A percentile compares a stretch with the other conserved stretches of the same genome.
Conservation (phyloP, 2,797 vertebrate genomes). For the Nothura maculosa region DNA sequence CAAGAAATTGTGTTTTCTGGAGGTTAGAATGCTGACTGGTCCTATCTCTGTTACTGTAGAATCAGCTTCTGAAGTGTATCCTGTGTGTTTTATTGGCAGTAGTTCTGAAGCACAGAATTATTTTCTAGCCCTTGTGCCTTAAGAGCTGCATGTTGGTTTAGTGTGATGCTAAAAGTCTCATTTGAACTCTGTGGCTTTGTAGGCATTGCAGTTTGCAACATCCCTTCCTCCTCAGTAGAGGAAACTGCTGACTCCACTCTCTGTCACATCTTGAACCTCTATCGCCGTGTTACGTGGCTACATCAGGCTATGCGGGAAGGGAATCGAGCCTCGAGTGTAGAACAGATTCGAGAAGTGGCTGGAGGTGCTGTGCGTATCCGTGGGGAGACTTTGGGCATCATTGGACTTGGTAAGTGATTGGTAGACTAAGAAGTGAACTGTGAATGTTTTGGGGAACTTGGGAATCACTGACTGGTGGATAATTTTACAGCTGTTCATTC, state of each 20-base stretch:
- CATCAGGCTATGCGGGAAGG: slow-evolving; percentile 92
- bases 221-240: slow-evolving; percentile 91
- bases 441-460: slow-evolving; percentile 6
- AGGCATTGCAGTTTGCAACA: slow-evolving; percentile 93
- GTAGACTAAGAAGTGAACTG: not conserved
- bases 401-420: slow-evolving; percentile 86
- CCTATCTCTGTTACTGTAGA: not conserved
- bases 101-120: not conserved
- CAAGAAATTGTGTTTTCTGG: not conserved
- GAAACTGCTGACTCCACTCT: slow-evolving; percentile 92
- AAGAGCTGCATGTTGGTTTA: not conserved
- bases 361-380: slow-evolving; percentile 91
- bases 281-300: slow-evolving; percentile 92
- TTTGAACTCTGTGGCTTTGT: slow-evolving; percentile 37
- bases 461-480: not conserved
- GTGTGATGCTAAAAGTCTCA: not conserved
- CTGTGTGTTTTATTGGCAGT: not conserved
- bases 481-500: not conserved
- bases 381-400: slow-evolving; percentile 91
- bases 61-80: not conserved
- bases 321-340: slow-evolving; percentile 89
- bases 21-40: not conserved
- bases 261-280: slow-evolving; percentile 92
- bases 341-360: slow-evolving; percentile 92
- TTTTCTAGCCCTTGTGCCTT: not conserved